Evolutionary conservation across 2,113 vertebrate genomes (phyloP).

Genomic region (Irena cyanogastra): DNA sequence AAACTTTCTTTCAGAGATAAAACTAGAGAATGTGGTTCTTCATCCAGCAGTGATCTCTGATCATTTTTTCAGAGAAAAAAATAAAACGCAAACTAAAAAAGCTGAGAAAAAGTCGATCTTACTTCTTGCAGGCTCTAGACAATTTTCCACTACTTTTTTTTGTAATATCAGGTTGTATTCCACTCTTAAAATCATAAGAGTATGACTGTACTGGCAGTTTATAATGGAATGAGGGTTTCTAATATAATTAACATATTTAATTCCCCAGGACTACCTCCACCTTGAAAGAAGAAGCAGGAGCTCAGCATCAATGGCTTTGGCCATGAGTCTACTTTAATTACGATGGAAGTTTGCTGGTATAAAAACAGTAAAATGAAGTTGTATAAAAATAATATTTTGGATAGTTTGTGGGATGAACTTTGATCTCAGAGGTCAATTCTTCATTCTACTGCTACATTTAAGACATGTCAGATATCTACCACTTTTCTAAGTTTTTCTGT

Average conservation of each 20-base stretch:
- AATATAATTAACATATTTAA: neutral
- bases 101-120: neutral
- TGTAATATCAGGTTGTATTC: neutral
- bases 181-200: neutral
- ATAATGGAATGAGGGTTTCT: neutral
- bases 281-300: neutral
- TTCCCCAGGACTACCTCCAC: neutral
- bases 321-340: neutral
- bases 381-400: neutral
- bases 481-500: neutral
- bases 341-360: neutral
- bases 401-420: neutral
- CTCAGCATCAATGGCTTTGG: neutral
- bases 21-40: neutral
- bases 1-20: neutral
- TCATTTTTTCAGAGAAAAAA: neutral
- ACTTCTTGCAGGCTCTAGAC: neutral
- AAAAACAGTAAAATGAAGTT: neutral
- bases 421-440: neutral
- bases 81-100: neutral
- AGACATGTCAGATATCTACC: neutral
- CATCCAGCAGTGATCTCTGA: neutral
- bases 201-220: neutral
- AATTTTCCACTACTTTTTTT: neutral
- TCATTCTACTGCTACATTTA: neutral